Evolutionary conservation across 2,797 vertebrate genomes (phyloP).

Genomic region (Mormyrus proboscirostris): DNA sequence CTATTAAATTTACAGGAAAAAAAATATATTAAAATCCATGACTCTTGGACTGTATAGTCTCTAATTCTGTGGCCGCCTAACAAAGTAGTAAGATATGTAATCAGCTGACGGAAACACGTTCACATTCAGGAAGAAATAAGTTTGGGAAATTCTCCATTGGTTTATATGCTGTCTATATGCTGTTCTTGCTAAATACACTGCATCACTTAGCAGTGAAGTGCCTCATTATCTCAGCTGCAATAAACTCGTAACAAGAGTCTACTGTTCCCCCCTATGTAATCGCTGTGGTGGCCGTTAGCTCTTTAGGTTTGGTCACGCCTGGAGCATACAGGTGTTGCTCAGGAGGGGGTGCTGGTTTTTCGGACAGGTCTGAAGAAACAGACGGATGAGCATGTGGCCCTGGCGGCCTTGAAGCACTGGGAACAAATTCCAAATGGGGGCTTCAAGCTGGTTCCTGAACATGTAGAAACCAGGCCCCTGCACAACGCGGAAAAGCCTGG

Average conservation of each 20-base stretch:
- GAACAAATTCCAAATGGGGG: constrained; percentile 83
- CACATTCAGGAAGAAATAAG: neutral
- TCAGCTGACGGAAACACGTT: neutral
- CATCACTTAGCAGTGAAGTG: neutral
- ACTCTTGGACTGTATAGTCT: neutral
- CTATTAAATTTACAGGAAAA: neutral
- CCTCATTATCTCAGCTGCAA: neutral
- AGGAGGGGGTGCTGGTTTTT: neutral
- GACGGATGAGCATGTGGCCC: constrained; percentile 85
- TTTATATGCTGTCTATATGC: neutral
- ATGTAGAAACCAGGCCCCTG: constrained; percentile 87
- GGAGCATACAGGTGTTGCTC: neutral
- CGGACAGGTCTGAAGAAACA: constrained; percentile 80
- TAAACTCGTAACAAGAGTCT: neutral
- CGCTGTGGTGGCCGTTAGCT: neutral
- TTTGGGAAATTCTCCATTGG: neutral
- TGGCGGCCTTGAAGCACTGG: constrained; percentile 83
- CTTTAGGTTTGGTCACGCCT: neutral
- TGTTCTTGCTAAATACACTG: neutral
- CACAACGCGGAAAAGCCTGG: constrained; percentile 90
- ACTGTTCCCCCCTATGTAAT: neutral
- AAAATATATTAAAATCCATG: neutral
- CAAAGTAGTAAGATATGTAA: neutral
- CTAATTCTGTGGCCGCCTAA: neutral
- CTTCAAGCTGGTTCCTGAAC: constrained; percentile 85